A percentile compares a stretch with the other conserved stretches of the same genome.
Conservation (phyloP, 2,888 invertebrate species). For the Galerucella nymphaeae region DNA sequence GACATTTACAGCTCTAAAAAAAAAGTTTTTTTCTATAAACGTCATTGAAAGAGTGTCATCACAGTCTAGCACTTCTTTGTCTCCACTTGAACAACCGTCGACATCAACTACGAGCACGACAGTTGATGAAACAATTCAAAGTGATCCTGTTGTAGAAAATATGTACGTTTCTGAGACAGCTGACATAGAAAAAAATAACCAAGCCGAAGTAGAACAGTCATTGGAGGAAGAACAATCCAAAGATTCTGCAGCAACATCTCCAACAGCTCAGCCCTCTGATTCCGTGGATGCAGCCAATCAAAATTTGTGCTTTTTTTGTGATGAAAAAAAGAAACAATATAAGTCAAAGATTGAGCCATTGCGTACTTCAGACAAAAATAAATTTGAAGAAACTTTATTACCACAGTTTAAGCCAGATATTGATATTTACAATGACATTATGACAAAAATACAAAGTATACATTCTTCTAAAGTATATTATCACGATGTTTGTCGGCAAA, state of each 20-base stretch:
- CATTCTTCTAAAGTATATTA: not conserved
- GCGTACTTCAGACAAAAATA: not conserved
- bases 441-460: slow-evolving; percentile 2
- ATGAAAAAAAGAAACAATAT: not conserved
- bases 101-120: not conserved
- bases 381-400: not conserved
- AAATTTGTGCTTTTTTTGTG: not conserved
- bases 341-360: not conserved
- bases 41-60: not conserved
- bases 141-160: not conserved
- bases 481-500: slow-evolving; percentile 9
- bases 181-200: not conserved
- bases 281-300: not conserved
- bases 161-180: not conserved
- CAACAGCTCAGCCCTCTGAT: not conserved
- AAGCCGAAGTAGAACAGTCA: not conserved
- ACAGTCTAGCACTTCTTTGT: not conserved
- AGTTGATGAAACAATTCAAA: not conserved
- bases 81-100: not conserved
- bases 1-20: slow-evolving; percentile 8
- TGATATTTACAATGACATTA: slow-evolving; percentile 4
- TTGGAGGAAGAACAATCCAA: no score
- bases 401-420: not conserved
- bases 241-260: not conserved
- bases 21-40: not conserved